A percentile compares a stretch with the other conserved stretches of the same genome.
Conservation (phyloP, 2,888 invertebrate species). For the Euproctis similis region DNA sequence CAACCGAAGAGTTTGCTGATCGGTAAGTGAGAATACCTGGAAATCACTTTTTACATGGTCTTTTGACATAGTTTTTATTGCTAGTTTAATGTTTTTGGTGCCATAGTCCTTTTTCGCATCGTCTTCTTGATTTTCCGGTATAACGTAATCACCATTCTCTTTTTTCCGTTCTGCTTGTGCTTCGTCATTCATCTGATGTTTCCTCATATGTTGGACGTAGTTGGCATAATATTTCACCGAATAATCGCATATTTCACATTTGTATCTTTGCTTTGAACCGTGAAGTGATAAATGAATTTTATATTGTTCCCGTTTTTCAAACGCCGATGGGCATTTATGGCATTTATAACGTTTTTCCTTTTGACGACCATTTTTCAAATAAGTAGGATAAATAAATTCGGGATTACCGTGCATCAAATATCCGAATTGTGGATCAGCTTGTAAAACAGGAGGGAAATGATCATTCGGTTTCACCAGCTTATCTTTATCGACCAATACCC, state of each 20-base stretch:
- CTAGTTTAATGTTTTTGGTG: conserved; percentile 54
- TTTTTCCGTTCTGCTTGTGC: conserved; percentile 77
- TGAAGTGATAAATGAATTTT: conserved; percentile 88
- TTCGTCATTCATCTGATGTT: conserved; percentile 84
- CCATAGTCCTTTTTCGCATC: conserved; percentile 39
- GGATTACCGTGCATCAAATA: conserved; percentile 84
- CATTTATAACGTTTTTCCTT: conserved; percentile 88
- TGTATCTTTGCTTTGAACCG: conserved; percentile 88
- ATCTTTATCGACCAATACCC: conserved; percentile 64
- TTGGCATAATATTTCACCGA: conserved; percentile 91
- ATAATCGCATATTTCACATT: conserved; percentile 90
- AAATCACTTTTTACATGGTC: conserved; percentile 59
- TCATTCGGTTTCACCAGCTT: conserved; percentile 70
- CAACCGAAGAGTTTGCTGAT: conserved; percentile 78
- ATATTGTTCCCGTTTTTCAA: conserved; percentile 89
- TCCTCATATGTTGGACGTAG: conserved; percentile 86
- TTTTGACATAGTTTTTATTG: conserved; percentile 67
- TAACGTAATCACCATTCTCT: conserved; percentile 36
- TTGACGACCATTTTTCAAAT: conserved; percentile 82
- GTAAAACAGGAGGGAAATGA: conserved; percentile 69
- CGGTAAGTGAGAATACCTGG: conserved; percentile 75
- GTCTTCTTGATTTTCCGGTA: conserved; percentile 36
- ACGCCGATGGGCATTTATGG: conserved; percentile 90
- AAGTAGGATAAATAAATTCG: conserved; percentile 84
- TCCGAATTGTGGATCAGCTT: conserved; percentile 81